phyloP scores from a whole-genome alignment of 2,888 invertebrate genomes.

The Lasioglossum villosulum region DNA sequence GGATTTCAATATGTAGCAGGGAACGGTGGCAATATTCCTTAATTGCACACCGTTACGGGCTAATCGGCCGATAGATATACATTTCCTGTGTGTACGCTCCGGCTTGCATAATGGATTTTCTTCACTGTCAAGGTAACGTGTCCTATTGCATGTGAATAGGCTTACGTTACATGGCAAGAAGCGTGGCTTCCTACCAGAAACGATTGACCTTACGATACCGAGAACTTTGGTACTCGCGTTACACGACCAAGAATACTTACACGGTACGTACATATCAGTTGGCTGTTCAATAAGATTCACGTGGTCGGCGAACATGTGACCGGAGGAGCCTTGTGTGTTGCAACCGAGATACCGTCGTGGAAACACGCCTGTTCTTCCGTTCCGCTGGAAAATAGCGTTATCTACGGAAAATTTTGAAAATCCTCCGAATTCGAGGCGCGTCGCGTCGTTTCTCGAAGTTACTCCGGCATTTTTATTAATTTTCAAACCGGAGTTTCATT shows the following conservation, averaged over 20 bases:
- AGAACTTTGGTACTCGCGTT: conserved; percentile 52
- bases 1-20: background rate
- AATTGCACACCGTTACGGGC: conserved; percentile 9
- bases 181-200: conserved; percentile 38
- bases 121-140: conserved; percentile 45
- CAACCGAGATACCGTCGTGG: conserved; percentile 19
- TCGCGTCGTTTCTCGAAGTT: background rate
- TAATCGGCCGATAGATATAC: conserved; percentile 24
- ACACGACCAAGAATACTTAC: conserved; percentile 33
- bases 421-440: background rate
- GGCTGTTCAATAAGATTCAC: conserved; percentile 62
- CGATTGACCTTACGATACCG: conserved; percentile 55
- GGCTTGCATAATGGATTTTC: conserved; percentile 45
- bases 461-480: too few relatives aligned
- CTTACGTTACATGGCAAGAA: conserved; percentile 14
- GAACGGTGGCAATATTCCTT: background rate
- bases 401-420: conserved; percentile 8
- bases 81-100: background rate
- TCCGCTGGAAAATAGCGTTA: conserved; percentile 15
- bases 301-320: conserved; percentile 54
- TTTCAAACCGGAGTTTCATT: too few relatives aligned
- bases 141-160: conserved; percentile 16
- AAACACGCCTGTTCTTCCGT: conserved; percentile 17
- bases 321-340: conserved; percentile 13
- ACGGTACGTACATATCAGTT: conserved; percentile 5